Evolutionary conservation across 2,797 vertebrate genomes (phyloP).

Genomic region (Gallirallus australis): DNA sequence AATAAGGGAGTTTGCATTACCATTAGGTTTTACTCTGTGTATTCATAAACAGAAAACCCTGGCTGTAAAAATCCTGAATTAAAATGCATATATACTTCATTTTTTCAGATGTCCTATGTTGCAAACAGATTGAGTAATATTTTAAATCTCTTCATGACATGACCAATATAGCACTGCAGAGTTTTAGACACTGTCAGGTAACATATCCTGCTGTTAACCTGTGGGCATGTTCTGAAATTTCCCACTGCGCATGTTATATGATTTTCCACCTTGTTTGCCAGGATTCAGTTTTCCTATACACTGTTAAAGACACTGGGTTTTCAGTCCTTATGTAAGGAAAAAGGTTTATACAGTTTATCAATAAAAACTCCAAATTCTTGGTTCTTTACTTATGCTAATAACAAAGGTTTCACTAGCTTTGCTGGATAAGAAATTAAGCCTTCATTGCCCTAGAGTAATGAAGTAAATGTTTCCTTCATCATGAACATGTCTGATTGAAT

Average conservation of each 20-base stretch:
- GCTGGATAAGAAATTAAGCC: not conserved
- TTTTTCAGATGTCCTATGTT: not conserved
- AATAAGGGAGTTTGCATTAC: not conserved
- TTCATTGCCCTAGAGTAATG: conserved; percentile 2
- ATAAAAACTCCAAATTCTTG: not conserved
- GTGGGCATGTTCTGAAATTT: not conserved
- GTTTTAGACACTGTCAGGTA: not conserved
- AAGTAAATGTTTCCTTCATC: conserved; percentile 14
- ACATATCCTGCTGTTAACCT: not conserved
- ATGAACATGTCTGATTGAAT: conserved; percentile 19
- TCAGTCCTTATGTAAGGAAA: not conserved
- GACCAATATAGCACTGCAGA: not conserved
- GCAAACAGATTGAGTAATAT: not conserved
- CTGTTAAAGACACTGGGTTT: not conserved
- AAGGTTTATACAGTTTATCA: not conserved
- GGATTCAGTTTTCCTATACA: not conserved
- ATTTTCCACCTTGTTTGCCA: not conserved
- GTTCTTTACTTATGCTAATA: not conserved
- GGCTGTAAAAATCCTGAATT: not conserved
- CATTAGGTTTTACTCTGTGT: not conserved
- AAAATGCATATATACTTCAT: not conserved
- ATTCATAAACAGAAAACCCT: not conserved
- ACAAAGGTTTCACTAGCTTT: not conserved
- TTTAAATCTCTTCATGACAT: not conserved
- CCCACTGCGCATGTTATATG: not conserved